Conservation (phyloP, 1,140 invertebrate genomes). For the Lineus longissimus region DNA sequence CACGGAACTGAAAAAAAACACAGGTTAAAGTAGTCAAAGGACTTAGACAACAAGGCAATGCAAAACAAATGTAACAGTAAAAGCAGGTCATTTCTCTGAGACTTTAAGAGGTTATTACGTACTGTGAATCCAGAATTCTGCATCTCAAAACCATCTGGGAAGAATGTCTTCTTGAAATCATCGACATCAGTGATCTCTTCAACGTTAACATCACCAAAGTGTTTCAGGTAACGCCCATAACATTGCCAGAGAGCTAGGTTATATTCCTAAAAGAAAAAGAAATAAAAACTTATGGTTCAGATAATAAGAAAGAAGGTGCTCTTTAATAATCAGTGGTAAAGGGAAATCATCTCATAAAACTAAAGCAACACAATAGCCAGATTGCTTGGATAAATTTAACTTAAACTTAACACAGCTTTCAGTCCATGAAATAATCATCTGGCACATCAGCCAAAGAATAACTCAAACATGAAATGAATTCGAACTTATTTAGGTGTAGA, state of each 20-base stretch:
- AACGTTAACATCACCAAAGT: slow-evolving; percentile 44
- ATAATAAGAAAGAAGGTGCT: neutral
- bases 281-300: neutral
- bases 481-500: neutral
- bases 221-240: slow-evolving; percentile 48
- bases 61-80: neutral
- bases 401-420: too few species aligned
- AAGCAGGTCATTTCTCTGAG: neutral
- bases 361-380: too few species aligned
- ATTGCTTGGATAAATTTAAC: too few species aligned
- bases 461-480: neutral
- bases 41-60: neutral
- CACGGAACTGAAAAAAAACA: slow-evolving; percentile 40
- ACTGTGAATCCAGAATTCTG: slow-evolving; percentile 42
- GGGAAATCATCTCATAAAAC: too few species aligned
- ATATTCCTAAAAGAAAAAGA: slow-evolving; percentile 42
- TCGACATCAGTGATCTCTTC: slow-evolving; percentile 44
- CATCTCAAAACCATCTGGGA: slow-evolving; percentile 43
- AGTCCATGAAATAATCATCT: too few species aligned
- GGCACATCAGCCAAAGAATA: too few species aligned
- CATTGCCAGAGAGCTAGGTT: slow-evolving; percentile 50
- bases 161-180: slow-evolving; percentile 37
- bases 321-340: too few species aligned
- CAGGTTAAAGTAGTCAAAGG: too few species aligned
- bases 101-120: slow-evolving; percentile 11